Conservation (phyloP, 2,113 vertebrate species). For the Bubo bubo region DNA sequence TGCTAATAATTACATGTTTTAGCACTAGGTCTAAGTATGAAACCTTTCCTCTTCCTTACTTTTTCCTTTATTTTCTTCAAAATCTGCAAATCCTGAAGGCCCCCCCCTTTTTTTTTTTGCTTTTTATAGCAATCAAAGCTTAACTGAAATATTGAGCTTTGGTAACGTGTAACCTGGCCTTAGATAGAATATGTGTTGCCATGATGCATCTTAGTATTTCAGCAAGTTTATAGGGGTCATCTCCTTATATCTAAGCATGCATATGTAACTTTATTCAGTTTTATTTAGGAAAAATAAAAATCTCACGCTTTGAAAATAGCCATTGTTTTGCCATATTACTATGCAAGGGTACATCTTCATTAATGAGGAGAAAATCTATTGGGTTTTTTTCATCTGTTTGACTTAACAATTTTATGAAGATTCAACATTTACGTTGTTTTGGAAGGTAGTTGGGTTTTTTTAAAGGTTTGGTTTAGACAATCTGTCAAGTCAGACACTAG, state of each 20-base stretch:
- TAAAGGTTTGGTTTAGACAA: background rate
- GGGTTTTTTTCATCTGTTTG: background rate
- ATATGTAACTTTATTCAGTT: background rate
- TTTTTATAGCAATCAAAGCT: background rate
- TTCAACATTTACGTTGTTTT: background rate
- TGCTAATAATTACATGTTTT: background rate
- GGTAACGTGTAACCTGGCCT: background rate
- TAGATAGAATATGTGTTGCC: background rate
- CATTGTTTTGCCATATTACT: background rate
- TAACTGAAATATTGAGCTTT: background rate
- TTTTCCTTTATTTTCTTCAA: background rate
- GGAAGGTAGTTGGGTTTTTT: background rate
- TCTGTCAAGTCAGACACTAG: background rate
- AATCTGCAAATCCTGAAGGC: background rate
- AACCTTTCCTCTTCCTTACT: background rate
- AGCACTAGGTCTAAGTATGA: background rate
- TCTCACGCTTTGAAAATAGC: background rate
- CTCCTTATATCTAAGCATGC: background rate
- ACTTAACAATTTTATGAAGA: background rate
- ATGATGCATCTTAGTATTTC: background rate
- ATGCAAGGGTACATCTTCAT: rapidly evolving
- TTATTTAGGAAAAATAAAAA: background rate
- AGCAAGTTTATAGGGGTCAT: background rate
- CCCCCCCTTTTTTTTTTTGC: background rate
- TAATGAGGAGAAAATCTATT: background rate